Base-by-base conservation (phyloP, 2,113 vertebrate genomes). In the Phalacrocorax carbo region DNA sequence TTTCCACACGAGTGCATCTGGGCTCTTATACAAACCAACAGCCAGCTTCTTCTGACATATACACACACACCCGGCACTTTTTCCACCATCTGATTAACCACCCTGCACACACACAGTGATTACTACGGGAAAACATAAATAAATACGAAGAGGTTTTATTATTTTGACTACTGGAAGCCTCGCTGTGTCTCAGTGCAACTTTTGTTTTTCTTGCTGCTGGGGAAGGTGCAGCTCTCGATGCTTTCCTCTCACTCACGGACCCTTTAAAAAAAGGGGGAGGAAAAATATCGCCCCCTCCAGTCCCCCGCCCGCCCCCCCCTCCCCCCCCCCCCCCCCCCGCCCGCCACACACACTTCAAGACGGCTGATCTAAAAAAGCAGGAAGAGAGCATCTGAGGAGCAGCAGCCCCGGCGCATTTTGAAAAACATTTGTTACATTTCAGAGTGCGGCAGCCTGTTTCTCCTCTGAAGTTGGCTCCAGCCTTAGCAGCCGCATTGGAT, bases 401-500 rank as follows among this genome's bases (percentile, higher is more conserved):
- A 97, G 91, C 90, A 78, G 95, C 96, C 42, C 94, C 97, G 62
- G 96, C 94, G 83, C 92, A 49, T 68, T 94, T 95, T 91, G 94
- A 90, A 88, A 98, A 95, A 86, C 96, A 87, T 87, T 94, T 87
- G 95, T 65, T 94, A 66, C 93, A 36, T 97, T 98, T 96, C 94
- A 62, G 95, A 95, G 97, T 60, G 84, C 93, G n/a, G 95, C 96
- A 93, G 96, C 96, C 97, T 76, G 92, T 93, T 98, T 97, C 98
- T 99, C 98, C 98, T 98, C 98, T 99, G 99, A 99, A 99, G 99
- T 99, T 99, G 99, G 99, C 99, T 99, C 99, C 99, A 96, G 98
- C 99, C 96, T 98, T 98, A 99, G 99, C 99, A 98, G 99, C 98
- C 99, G 99, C 99, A 98, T 99, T 99, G 99, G 99, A 99, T 99